A percentile compares a stretch with the other conserved stretches of the same genome.
Evolutionary conservation across 2,888 invertebrate genomes (phyloP).

Genomic region (Hydriomena furcata): DNA sequence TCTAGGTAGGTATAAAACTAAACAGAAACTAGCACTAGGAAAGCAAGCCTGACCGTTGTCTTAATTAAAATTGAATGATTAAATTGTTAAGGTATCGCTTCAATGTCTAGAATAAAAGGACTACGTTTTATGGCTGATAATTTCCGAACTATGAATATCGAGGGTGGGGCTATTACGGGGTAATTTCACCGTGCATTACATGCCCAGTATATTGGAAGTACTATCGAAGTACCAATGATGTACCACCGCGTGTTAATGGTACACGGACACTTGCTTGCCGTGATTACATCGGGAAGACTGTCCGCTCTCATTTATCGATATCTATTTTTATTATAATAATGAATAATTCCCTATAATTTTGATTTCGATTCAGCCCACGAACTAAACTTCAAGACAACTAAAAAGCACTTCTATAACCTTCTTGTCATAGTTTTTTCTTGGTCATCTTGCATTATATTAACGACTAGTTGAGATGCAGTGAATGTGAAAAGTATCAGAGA

Average conservation of each 20-base stretch:
- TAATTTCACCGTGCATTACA: slow-evolving; percentile 74
- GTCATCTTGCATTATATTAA: too few relatives aligned
- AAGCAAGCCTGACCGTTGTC: not conserved
- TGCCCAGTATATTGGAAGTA: slow-evolving; percentile 64
- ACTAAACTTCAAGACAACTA: too few relatives aligned
- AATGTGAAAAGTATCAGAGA: too few relatives aligned
- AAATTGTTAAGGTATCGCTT: slow-evolving; percentile 36
- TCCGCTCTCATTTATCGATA: slow-evolving; percentile 34
- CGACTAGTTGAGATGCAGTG: too few relatives aligned
- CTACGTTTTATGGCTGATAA: slow-evolving; percentile 78
- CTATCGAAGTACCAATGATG: slow-evolving; percentile 48
- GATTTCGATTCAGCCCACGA: too few relatives aligned
- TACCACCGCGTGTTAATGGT: slow-evolving; percentile 66
- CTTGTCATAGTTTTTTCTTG: too few relatives aligned
- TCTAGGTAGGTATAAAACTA: too few relatives aligned
- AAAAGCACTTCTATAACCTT: too few relatives aligned
- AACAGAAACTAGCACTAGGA: not conserved
- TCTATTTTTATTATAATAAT: slow-evolving; percentile 43
- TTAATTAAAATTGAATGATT: slow-evolving; percentile 22
- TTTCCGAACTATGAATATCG: slow-evolving; percentile 78
- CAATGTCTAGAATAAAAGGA: slow-evolving; percentile 70
- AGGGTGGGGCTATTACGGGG: slow-evolving; percentile 75
- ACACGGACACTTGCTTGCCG: slow-evolving; percentile 74
- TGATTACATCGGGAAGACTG: slow-evolving; percentile 55
- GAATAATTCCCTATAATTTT: slow-evolving; percentile 24